phyloP scores from a whole-genome alignment of 2,888 invertebrate genomes.

The Chydorus sphaericus region DNA sequence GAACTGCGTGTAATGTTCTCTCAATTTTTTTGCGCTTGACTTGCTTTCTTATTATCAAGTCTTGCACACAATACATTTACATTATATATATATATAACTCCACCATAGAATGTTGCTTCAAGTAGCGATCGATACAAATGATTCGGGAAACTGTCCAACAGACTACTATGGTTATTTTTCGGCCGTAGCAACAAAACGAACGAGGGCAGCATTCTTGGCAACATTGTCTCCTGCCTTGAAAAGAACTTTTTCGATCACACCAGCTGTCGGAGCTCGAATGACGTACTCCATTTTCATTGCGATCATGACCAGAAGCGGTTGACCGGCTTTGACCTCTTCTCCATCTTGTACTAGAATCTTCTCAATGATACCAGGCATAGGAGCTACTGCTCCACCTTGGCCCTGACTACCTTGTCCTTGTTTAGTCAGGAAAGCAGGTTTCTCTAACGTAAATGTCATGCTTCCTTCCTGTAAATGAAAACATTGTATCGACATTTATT shows the following conservation, averaged over 20 bases:
- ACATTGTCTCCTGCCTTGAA: slow-evolving; percentile 69
- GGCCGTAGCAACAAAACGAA: slow-evolving; percentile 9
- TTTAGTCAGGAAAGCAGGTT: slow-evolving; percentile 41
- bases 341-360: slow-evolving; percentile 71
- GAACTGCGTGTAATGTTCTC: too few species aligned
- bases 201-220: slow-evolving; percentile 37
- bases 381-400: slow-evolving; percentile 55
- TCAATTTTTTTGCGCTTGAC: too few species aligned
- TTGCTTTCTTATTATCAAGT: too few species aligned
- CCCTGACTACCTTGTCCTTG: slow-evolving; percentile 29
- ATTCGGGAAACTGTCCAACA: too few species aligned
- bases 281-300: slow-evolving; percentile 99
- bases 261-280: slow-evolving; percentile 66
- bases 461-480: slow-evolving; percentile 44
- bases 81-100: background rate
- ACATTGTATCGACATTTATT: background rate
- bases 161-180: too few species aligned
- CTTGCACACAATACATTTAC: background rate
- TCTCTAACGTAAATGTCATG: slow-evolving; percentile 44
- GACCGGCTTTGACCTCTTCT: slow-evolving; percentile 67
- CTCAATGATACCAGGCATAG: slow-evolving; percentile 93
- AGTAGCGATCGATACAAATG: too few species aligned
- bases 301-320: slow-evolving; percentile 81
- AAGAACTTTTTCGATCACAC: slow-evolving; percentile 52
- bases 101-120: too few species aligned